Base-by-base conservation (phyloP, 1,140 invertebrate genomes). In the Anagrus nilaparvatae region DNA sequence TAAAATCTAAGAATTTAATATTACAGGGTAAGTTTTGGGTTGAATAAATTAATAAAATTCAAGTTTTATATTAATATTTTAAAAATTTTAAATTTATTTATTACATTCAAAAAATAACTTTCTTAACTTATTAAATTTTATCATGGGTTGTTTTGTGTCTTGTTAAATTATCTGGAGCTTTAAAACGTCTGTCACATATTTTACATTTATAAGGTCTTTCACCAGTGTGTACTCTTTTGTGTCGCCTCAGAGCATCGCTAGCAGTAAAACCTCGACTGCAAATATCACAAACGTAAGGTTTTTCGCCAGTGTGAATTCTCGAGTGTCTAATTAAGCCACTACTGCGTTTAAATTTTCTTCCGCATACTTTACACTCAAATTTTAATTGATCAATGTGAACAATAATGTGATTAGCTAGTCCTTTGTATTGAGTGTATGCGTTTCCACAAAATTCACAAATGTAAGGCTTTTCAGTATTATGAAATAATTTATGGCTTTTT, bases 381-480 rank as follows among this genome's bases (percentile, higher is more conserved):
- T 54, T 40, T 61, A 65, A 3, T 79, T 65, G 44, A 80, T 73
- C 52, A 27, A 43, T 19, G 25, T 64, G 61, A 0, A 54, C 53
- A 12, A 56, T 61, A 30, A 54, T 46, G 19, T 64, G 61, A 28
- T 51, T 50, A 17, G 44, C 54, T 0, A 64, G 36, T 40, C 62
- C 61, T 0, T 56, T 47, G 0, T 57, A 51, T 13, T 61, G 61
- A 2, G 61, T 55, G 12, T 64, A 64, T 0, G 55, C 16, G 0
- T 49, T 82, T n/a, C 68, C 67, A 56, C 84, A 88, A 8, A 81
- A 65, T 31, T 53, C 78, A 72, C 84, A 88, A 25, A 79, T 67
- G 56, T 84, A 87, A 10, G 83, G 78, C 61, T 84, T 84, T 58
- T 86, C 84, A 0, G 80, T 79, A 0, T 70, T 70, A 38, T 71